A percentile compares a stretch with the other conserved stretches of the same genome.
These are phyloP conservation scores for Suillia variegata DNA, from an alignment of 2,888 invertebrate genomes.

Conservation along the genomic window DNA sequence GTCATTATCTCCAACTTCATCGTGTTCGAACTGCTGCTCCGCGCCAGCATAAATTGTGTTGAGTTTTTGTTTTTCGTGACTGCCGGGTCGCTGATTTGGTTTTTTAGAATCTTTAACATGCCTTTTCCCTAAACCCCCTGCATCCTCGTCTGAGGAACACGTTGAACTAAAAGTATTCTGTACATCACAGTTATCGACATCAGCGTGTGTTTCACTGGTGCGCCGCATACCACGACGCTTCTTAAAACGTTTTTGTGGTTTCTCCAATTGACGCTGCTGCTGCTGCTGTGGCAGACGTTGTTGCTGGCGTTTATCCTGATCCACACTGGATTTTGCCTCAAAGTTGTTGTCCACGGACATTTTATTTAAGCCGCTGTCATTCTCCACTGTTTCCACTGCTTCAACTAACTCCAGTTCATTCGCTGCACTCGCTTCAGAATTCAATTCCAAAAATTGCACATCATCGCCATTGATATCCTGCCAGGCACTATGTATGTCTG, in stretches of 20 bases:
- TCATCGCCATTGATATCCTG: conserved; percentile 49
- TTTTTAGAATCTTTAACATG: conserved; percentile 14
- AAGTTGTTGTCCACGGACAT: conserved; percentile 1
- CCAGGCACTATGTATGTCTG: conserved; percentile 57
- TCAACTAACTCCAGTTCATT: neutral
- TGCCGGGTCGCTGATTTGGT: conserved; percentile 1
- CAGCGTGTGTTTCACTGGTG: conserved; percentile 12
- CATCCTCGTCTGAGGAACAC: conserved; percentile 63
- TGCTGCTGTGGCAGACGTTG: conserved; percentile 29
- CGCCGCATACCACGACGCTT: conserved; percentile 34
- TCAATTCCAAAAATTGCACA: conserved; percentile 3
- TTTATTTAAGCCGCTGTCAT: conserved; percentile 28
- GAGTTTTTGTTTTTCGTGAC: neutral
- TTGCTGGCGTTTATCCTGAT: conserved; percentile 17
- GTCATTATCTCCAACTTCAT: conserved; percentile 29
- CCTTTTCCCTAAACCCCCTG: conserved; percentile 20
- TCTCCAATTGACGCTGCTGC: too few relatives aligned
- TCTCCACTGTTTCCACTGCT: conserved; percentile 17
- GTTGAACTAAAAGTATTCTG: conserved; percentile 46
- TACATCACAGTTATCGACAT: conserved; percentile 27
- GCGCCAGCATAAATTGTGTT: neutral
- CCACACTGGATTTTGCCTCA: neutral
- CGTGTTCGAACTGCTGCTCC: conserved; percentile 33
- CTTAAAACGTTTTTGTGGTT: conserved; percentile 39
- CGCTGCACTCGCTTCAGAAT: conserved; percentile 8